phyloP scores from a whole-genome alignment of 2,888 invertebrate genomes.

The Pseudococcus viburni region DNA sequence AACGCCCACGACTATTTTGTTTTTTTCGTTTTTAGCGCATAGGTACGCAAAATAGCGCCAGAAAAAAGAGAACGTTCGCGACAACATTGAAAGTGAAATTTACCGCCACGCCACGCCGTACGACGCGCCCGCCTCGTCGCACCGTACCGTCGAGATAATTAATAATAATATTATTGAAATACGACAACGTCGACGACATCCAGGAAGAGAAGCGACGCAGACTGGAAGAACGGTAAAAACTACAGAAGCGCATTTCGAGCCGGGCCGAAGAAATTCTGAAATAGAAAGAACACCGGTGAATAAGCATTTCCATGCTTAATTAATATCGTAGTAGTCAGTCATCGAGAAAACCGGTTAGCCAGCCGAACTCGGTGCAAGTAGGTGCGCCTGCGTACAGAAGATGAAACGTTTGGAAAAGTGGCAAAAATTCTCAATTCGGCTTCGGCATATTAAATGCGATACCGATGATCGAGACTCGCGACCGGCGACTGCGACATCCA shows the following conservation, averaged over 20 bases:
- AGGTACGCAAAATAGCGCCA: background rate
- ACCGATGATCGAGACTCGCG: background rate
- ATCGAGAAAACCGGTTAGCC: background rate
- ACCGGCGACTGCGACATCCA: background rate
- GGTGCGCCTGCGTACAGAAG: too few relatives aligned
- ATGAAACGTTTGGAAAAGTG: background rate
- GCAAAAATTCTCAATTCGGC: background rate
- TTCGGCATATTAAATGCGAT: background rate
- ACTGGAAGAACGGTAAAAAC: background rate
- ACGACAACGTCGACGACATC: background rate
- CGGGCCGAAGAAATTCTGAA: background rate
- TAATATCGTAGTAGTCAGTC: background rate
- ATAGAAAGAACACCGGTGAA: background rate
- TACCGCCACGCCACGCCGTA: background rate
- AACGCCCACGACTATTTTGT: background rate
- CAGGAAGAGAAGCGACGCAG: background rate
- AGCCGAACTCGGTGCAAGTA: too few relatives aligned
- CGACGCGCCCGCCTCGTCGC: too few relatives aligned
- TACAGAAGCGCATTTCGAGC: background rate
- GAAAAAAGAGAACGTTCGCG: background rate
- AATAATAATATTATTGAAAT: background rate
- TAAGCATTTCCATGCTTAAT: background rate
- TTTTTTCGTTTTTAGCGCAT: background rate
- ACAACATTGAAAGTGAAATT: constrained; percentile 19
- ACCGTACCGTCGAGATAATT: background rate